Evolutionary conservation across 2,888 invertebrate genomes (phyloP), one percentile per base, ranked within the genome.

Genomic region (Aleiodes leptofemur): DNA sequence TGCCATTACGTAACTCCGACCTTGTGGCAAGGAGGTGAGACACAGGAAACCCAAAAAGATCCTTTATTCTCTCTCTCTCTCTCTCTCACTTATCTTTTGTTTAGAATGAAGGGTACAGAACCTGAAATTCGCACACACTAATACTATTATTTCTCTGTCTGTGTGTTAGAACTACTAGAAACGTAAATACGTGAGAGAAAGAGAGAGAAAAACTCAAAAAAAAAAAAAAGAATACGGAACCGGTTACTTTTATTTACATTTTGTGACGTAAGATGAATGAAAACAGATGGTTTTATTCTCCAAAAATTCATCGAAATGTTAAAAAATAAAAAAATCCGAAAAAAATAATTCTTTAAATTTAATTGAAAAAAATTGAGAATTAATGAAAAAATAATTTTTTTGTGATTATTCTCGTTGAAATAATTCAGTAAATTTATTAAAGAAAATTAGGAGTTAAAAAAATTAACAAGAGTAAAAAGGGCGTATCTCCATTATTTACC

Each of bases 201-300:
- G 34, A 13, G 38, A 66, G 64, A 43, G 14, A 61, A 53, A 23
- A 23, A 23, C 23, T 23, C 23, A 23, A 23, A 23, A 23, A 23
- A 2, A 23, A 23, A 56, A 38, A 43, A 68, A 55, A 57, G 51
- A 57, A 56, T 59, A 29, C 43, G 8, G n/a, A 88, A 88, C 87
- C 88, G 88, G 87, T 88, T 87, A 82, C 80, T 29, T 68, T 51
- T 23, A 86, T 87, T 78, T 87, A 86, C 87, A 86, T 86, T 68
- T 82, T 81, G 83, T 88, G 87, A 88, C 85, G 86, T 87, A 87
- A 88, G 84, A 86, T 80, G 79, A 78, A 77, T 83, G 85, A 87
- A 29, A 68, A 68, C 68, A 31, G 31, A 50, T 31, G 29, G 51
- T 43, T 43, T 43, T 34, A 34, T 34, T 34, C 16, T 16, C 4